Conservation (phyloP, 2,797 vertebrate genomes). For the Sebastes cheni region DNA sequence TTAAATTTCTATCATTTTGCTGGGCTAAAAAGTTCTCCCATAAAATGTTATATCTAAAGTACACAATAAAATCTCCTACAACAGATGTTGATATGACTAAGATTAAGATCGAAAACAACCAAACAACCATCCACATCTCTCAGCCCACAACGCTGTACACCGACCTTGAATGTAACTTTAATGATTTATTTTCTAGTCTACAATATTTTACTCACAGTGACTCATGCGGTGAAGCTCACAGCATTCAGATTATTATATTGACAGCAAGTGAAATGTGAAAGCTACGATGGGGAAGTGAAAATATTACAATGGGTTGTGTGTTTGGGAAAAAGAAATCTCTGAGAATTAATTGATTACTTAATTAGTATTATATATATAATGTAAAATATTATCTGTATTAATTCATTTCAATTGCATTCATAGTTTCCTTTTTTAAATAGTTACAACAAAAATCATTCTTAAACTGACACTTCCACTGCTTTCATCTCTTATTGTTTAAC, state of each 20-base stretch:
- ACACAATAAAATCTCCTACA: neutral
- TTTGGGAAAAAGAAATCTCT: neutral
- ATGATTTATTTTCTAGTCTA: neutral
- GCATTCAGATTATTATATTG: neutral
- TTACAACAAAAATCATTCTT: neutral
- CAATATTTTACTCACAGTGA: neutral
- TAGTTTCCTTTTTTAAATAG: neutral
- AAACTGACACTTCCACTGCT: neutral
- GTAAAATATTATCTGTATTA: neutral
- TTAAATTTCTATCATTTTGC: neutral
- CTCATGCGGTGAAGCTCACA: neutral
- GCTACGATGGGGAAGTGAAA: neutral
- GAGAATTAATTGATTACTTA: neutral
- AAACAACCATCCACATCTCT: neutral
- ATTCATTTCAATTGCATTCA: neutral
- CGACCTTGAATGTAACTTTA: conserved; percentile 15
- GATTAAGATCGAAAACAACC: conserved; percentile 8
- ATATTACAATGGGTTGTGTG: neutral
- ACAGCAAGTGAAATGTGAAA: neutral
- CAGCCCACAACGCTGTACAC: neutral
- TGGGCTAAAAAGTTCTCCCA: neutral
- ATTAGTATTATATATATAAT: neutral
- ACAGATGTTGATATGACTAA: neutral
- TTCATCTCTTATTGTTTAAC: neutral
- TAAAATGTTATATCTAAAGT: neutral